These are phyloP conservation scores for Alexandromys fortis DNA, from an alignment of 2,113 vertebrate species.

Conservation along the genomic window DNA sequence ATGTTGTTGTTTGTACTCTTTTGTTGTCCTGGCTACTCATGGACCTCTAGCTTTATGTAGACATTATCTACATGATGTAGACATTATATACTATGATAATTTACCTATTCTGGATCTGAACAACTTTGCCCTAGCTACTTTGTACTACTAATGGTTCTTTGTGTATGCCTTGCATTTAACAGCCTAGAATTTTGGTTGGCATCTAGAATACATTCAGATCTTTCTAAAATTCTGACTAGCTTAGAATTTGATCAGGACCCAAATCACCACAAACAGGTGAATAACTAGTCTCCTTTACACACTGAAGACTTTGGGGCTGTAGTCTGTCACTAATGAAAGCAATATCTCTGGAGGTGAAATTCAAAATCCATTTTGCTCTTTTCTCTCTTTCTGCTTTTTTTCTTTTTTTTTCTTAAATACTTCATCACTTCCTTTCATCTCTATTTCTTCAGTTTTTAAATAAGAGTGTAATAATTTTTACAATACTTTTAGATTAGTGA, in stretches of 20 bases:
- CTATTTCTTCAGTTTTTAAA: neutral
- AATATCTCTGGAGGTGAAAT: neutral
- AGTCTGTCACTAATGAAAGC: neutral
- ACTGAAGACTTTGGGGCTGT: neutral
- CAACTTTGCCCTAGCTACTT: neutral
- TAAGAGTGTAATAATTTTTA: slow-evolving; percentile 22
- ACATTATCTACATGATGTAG: neutral
- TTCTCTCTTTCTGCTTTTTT: neutral
- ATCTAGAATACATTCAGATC: neutral
- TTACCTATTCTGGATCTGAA: neutral
- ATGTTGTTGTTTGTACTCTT: neutral
- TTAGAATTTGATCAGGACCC: neutral
- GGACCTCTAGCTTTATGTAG: neutral
- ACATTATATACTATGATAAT: neutral
- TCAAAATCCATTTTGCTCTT: neutral
- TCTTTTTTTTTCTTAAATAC: neutral
- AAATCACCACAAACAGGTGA: neutral
- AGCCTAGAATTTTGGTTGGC: neutral
- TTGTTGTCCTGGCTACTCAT: neutral
- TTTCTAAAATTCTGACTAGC: neutral
- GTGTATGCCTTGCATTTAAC: neutral
- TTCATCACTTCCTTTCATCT: neutral
- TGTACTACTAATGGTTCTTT: neutral
- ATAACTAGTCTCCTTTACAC: neutral
- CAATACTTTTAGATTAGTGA: neutral